phyloP scores from a whole-genome alignment of 2,888 invertebrate genomes.

The Megaustenia siamemsis region DNA sequence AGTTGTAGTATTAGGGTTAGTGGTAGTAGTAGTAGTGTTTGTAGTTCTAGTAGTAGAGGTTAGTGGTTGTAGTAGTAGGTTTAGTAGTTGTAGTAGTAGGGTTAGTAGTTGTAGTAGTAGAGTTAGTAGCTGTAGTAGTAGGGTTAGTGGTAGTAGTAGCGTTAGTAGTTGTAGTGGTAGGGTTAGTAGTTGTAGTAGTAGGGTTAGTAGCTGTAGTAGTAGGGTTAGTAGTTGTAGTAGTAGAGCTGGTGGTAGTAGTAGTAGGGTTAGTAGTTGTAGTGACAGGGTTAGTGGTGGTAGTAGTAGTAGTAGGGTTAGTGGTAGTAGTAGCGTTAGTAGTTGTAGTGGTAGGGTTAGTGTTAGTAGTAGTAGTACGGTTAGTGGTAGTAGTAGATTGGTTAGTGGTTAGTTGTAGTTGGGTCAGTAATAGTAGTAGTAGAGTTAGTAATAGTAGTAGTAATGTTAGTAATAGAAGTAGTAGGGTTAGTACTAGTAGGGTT shows the following conservation, averaged over 20 bases:
- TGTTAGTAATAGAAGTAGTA: too few species aligned
- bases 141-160: not conserved
- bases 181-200: not conserved
- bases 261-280: not conserved
- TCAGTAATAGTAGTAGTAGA: too few species aligned
- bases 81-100: not conserved
- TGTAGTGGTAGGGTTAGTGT: not conserved
- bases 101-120: not conserved
- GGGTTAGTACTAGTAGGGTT: too few species aligned
- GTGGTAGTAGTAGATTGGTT: too few species aligned
- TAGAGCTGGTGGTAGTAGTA: not conserved
- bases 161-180: not conserved
- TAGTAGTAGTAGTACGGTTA: too few species aligned
- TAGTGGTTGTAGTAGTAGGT: too few species aligned
- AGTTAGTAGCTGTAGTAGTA: not conserved
- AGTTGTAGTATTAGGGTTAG: conserved; percentile 10
- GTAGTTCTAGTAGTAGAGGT: too few species aligned
- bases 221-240: not conserved
- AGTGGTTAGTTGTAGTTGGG: too few species aligned
- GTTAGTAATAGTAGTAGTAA: too few species aligned
- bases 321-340: not conserved
- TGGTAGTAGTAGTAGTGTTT: too few species aligned
- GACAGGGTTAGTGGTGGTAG: not conserved
- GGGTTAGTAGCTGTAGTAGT: not conserved
- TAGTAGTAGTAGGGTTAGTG: not conserved